A percentile compares a stretch with the other conserved stretches of the same genome.
These are phyloP conservation scores for Streptopelia turtur DNA, from an alignment of 2,797 vertebrate species.

Conservation along the genomic window DNA sequence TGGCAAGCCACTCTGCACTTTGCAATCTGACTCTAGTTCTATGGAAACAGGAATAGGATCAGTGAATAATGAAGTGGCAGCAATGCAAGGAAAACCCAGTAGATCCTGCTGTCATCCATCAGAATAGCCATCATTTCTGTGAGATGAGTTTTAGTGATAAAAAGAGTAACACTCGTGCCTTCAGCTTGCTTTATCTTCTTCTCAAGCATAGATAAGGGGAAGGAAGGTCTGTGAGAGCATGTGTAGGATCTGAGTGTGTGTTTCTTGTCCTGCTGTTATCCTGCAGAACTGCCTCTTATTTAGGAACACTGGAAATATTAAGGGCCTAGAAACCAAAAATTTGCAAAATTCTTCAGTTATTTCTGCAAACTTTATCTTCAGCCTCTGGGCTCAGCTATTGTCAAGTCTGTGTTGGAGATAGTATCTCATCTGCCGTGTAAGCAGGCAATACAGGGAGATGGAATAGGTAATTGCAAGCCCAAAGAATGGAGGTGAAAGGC, in stretches of 20 bases:
- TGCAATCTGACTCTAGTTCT: background rate
- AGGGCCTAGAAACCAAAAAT: background rate
- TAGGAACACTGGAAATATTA: background rate
- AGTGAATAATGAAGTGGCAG: background rate
- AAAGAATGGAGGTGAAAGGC: background rate
- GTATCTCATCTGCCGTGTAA: background rate
- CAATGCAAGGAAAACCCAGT: conserved; percentile 49
- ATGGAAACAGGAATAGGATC: background rate
- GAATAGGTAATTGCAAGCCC: background rate
- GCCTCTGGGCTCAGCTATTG: background rate
- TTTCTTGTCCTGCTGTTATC: background rate
- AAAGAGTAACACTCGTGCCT: background rate
- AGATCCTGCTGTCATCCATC: conserved; percentile 53
- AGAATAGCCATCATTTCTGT: background rate
- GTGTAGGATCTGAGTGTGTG: background rate
- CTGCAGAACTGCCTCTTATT: background rate
- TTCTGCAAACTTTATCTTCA: background rate
- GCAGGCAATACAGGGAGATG: background rate
- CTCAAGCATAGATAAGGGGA: background rate
- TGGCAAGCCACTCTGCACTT: background rate
- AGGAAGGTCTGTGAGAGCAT: background rate
- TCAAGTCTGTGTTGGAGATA: background rate
- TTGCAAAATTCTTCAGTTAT: background rate
- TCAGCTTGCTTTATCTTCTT: background rate
- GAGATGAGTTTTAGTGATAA: background rate